Percentiles rank a stretch among this genome's conserved stretches.
Conservation (phyloP, 2,888 invertebrate genomes). For the Ceramica pisi region DNA sequence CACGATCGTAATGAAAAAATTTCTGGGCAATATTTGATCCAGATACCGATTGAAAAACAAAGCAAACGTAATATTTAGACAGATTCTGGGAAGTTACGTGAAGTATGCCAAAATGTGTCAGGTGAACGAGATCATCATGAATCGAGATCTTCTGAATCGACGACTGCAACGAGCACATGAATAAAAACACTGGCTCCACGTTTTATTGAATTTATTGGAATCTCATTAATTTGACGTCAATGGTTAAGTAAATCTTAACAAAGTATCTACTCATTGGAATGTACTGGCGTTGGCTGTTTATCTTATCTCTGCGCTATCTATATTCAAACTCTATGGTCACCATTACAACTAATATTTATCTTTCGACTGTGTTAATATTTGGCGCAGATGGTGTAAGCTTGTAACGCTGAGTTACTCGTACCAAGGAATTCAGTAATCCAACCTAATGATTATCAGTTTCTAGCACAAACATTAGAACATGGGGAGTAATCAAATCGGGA, state of each 20-base stretch:
- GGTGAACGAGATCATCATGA: constrained; percentile 34
- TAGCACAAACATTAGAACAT: constrained; percentile 26
- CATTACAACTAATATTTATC: constrained; percentile 48
- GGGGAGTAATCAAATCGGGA: constrained; percentile 55
- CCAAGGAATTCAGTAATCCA: constrained; percentile 4
- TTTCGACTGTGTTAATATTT: constrained; percentile 48
- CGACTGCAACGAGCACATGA: constrained; percentile 20
- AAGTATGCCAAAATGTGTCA: constrained; percentile 16
- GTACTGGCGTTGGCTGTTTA: constrained; percentile 25
- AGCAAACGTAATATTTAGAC: constrained; percentile 28
- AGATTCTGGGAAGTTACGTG: constrained; percentile 28
- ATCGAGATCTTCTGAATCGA: constrained; percentile 40
- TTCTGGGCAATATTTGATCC: constrained; percentile 45
- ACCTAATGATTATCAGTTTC: constrained; percentile 21
- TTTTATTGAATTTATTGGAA: constrained; percentile 39
- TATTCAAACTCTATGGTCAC: constrained; percentile 38
- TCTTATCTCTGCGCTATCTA: constrained; percentile 48
- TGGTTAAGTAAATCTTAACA: constrained; percentile 27
- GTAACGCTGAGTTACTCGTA: constrained; percentile 7
- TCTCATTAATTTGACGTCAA: constrained; percentile 45
- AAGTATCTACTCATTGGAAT: constrained; percentile 35
- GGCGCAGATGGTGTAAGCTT: constrained; percentile 33
- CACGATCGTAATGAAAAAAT: constrained; percentile 54
- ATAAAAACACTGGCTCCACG: constrained; percentile 33
- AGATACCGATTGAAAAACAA: constrained; percentile 42